Percentiles rank a stretch among this genome's conserved stretches.
Evolutionary conservation across 1,140 invertebrate genomes (phyloP).

Genomic region (Temnothorax longispinosus): DNA sequence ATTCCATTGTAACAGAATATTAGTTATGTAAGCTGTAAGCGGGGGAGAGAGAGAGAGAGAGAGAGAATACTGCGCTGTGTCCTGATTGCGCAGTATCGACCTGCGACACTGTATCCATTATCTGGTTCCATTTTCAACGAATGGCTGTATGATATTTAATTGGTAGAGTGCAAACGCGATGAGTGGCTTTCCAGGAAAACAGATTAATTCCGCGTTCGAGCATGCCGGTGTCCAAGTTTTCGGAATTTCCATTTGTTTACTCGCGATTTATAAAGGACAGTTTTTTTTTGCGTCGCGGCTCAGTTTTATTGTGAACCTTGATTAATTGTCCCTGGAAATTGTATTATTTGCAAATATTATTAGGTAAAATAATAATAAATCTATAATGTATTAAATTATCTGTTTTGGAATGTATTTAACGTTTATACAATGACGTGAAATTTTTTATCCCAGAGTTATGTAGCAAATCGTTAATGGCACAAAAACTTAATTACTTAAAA

Average conservation of each 20-base stretch:
- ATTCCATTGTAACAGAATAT: slow-evolving; percentile 42
- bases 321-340: not conserved
- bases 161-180: slow-evolving; percentile 33
- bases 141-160: slow-evolving; percentile 47
- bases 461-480: not conserved
- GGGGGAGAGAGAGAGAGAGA: not conserved
- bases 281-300: slow-evolving; percentile 5
- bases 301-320: not conserved
- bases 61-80: slow-evolving; percentile 13
- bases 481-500: not conserved
- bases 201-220: slow-evolving; percentile 39
- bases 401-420: not conserved
- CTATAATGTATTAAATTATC: not conserved
- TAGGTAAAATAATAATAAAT: slow-evolving; percentile 4
- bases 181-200: slow-evolving; percentile 52
- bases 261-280: slow-evolving; percentile 8
- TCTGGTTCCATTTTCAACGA: slow-evolving; percentile 53
- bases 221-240: not conserved
- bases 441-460: not conserved
- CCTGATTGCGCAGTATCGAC: slow-evolving; percentile 54
- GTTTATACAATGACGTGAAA: not conserved
- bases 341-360: not conserved
- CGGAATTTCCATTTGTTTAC: slow-evolving; percentile 38
- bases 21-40: slow-evolving; percentile 54
- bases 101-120: slow-evolving; percentile 56